phyloP scores from a whole-genome alignment of 35 echinoderm and acorn worm species.

The Ophiothrix spiculata region DNA sequence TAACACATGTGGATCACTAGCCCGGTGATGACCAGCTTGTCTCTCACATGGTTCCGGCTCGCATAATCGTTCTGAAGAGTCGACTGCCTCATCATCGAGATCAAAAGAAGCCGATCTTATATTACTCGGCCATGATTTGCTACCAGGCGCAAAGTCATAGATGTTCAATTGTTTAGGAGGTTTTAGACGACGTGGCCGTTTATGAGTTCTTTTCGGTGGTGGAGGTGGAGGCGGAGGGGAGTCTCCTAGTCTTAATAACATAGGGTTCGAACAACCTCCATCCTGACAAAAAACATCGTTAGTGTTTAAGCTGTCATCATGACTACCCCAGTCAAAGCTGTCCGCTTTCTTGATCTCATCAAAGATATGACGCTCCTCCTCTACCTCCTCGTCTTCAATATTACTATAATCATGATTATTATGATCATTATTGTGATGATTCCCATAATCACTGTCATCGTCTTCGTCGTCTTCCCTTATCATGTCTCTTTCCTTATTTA shows the following conservation, averaged over 20 bases:
- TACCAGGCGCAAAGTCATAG: not conserved
- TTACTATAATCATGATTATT: not conserved
- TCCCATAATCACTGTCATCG: not conserved
- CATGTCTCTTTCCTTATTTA: not conserved
- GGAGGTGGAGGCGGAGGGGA: not conserved
- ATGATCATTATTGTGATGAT: not conserved
- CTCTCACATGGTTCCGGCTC: not conserved
- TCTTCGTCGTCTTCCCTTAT: not conserved
- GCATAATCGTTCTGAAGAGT: not conserved
- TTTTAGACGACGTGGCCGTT: not conserved
- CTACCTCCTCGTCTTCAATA: not conserved
- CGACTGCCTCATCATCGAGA: not conserved
- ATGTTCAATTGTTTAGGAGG: not conserved
- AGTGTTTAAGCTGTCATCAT: not conserved
- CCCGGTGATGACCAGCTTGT: not conserved
- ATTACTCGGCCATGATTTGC: not conserved
- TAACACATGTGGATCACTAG: constrained; percentile 1
- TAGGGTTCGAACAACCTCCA: not conserved
- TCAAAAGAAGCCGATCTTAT: not conserved
- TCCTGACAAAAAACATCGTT: not conserved
- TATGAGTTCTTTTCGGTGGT: not conserved
- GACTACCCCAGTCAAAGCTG: not conserved
- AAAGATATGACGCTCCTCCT: not conserved
- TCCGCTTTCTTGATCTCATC: not conserved
- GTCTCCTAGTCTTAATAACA: not conserved